Evolutionary conservation across 2,888 invertebrate genomes (phyloP).

Genomic region (Xanthorhoe spadicearia): DNA sequence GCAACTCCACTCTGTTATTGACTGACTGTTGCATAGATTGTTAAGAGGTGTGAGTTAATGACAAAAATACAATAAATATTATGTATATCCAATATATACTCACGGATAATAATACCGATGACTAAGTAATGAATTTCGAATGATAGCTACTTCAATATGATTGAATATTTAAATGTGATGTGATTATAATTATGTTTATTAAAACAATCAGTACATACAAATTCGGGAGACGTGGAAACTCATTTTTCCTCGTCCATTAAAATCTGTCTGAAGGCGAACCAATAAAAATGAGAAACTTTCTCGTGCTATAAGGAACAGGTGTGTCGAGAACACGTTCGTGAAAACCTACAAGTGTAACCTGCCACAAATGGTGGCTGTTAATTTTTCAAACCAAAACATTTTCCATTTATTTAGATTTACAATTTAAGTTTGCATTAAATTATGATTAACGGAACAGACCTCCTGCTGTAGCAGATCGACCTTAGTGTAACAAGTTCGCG

Average conservation of each 20-base stretch:
- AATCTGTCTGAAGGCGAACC: not conserved
- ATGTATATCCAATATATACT: constrained; percentile 9
- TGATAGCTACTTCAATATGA: constrained; percentile 2
- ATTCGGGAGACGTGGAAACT: not conserved
- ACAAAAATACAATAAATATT: constrained; percentile 27
- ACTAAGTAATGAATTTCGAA: constrained; percentile 1
- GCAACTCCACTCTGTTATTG: constrained; percentile 50
- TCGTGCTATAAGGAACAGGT: not conserved
- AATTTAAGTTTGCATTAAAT: not conserved
- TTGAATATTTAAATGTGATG: constrained; percentile 10
- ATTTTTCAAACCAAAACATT: not conserved
- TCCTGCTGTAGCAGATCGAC: not conserved
- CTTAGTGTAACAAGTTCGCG: not conserved
- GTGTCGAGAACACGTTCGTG: not conserved
- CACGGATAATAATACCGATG: constrained; percentile 16
- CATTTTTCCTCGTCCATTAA: not conserved
- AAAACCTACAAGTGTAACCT: not conserved
- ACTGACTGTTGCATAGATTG: constrained; percentile 72
- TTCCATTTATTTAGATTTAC: not conserved
- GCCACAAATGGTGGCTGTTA: not conserved
- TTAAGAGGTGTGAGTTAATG: constrained; percentile 28
- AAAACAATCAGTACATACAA: constrained; percentile 9
- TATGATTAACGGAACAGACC: too few species aligned
- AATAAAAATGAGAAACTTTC: not conserved
- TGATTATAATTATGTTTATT: constrained; percentile 11